Base-by-base conservation (phyloP, 2,113 vertebrate genomes). In the Corvus moneduloides region DNA sequence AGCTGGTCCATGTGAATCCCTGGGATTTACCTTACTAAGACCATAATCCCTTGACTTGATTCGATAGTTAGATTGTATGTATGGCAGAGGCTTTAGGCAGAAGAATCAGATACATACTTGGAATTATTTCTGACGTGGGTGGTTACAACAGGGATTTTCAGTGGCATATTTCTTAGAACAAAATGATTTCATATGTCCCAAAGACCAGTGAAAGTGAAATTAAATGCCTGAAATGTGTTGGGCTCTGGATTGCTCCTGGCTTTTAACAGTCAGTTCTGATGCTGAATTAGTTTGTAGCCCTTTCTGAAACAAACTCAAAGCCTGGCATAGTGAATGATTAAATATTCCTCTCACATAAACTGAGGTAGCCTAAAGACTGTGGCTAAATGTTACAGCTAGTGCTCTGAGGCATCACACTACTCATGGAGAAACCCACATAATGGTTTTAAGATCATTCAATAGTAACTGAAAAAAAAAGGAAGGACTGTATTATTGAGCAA, bases 51-150 rank as follows among this genome's bases (percentile, higher is more conserved):
- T 68, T 75, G 93, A 94, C 85, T 95, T 94, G 90, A 96, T 96
- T 96, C 93, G 85, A 93, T 93, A 96, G 93, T 95, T 94, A 87
- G 95, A 95, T 96, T 93, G 63, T 96, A 21, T 93, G 89, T 96
- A 75, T 85, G 61, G 72, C 19, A 15, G 79, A 87, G 76, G 92
- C 64, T 96, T 95, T 94, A 86, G 75, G 72, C 61, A 81, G 83
- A 93, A 90, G 92, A 95, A 83, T 96, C 91, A 93, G 81, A 78
- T 95, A 74, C 63, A 90, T 84, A 86, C 85, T 92, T 95, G 83
- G 79, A 96, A 94, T 97, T 96, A 96, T 95, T 96, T 96, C 68
- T 96, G 85, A 94, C 32, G 69, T 88, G 72, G 61, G 52, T 74
- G 68, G 90, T 51, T 81, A 69, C 79, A 88, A 59, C 39, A 71